These are phyloP conservation scores for Drosophila kurseongensis DNA, from an alignment of 1,140 invertebrate species.

Conservation along the genomic window DNA sequence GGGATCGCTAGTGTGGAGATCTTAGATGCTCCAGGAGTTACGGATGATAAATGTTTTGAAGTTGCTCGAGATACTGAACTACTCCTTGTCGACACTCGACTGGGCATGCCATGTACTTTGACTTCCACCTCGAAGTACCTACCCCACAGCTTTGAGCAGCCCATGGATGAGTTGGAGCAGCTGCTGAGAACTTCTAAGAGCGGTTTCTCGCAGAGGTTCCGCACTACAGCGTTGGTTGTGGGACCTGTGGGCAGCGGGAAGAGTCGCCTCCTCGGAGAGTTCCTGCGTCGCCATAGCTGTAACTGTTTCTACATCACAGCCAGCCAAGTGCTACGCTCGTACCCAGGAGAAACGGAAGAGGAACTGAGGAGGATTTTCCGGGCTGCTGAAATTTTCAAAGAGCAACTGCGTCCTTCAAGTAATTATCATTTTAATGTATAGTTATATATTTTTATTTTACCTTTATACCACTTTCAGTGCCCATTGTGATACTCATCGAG, in stretches of 20 bases:
- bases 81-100: slow-evolving; percentile 50
- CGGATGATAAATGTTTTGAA: slow-evolving; percentile 46
- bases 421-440: neutral
- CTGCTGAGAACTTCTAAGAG: slow-evolving; percentile 24
- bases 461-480: slow-evolving; percentile 13
- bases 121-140: slow-evolving; percentile 12
- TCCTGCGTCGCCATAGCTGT: slow-evolving; percentile 46
- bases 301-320: slow-evolving; percentile 69
- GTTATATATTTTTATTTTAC: too few species aligned
- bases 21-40: slow-evolving; percentile 4
- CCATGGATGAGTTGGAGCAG: slow-evolving; percentile 43
- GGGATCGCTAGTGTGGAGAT: slow-evolving; percentile 64
- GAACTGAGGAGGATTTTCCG: slow-evolving; percentile 82
- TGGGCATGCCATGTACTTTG: slow-evolving; percentile 21
- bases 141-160: slow-evolving; percentile 42
- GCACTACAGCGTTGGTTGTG: slow-evolving; percentile 61
- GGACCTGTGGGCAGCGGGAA: slow-evolving; percentile 72
- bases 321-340: slow-evolving; percentile 60
- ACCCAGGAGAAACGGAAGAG: slow-evolving; percentile 85
- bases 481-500: slow-evolving; percentile 79
- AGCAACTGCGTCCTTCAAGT: slow-evolving; percentile 50
- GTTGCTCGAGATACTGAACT: slow-evolving; percentile 8
- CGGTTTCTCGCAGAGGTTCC: slow-evolving; percentile 12
- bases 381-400: slow-evolving; percentile 67
- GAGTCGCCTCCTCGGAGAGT: slow-evolving; percentile 53